Evolutionary conservation across 23 tunicate species (phyloP).

Genomic region (Trididemnum nubilum): DNA sequence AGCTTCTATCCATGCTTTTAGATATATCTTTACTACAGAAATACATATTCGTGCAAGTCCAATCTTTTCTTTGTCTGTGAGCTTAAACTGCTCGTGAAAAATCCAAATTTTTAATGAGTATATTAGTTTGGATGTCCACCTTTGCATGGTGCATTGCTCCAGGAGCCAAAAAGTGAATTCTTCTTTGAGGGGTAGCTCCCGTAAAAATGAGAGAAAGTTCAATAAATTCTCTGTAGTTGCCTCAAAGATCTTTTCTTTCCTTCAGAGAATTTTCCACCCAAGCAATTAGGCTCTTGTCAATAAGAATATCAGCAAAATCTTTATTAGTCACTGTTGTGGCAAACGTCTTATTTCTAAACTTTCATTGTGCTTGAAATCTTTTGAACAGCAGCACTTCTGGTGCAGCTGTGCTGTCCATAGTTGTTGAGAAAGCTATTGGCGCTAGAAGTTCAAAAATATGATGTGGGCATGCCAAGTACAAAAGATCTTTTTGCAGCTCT

Average conservation of each 20-base stretch:
- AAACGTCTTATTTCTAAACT: not conserved
- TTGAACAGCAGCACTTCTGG: not conserved
- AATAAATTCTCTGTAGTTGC: too few relatives aligned
- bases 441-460: slow-evolving; percentile 1
- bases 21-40: not conserved
- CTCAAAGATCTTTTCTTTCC: too few relatives aligned
- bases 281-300: not conserved
- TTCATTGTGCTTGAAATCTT: not conserved
- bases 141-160: slow-evolving; percentile 4
- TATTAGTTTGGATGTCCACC: not conserved
- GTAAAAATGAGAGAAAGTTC: not conserved
- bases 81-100: not conserved
- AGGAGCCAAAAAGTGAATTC: not conserved
- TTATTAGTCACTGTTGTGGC: too few relatives aligned
- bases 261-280: too few relatives aligned
- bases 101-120: slow-evolving; percentile 5
- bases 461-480: not conserved
- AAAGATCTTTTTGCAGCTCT: not conserved
- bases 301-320: not conserved
- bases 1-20: not conserved
- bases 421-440: not conserved
- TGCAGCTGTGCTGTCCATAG: not conserved
- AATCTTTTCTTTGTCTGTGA: not conserved
- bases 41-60: not conserved
- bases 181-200: not conserved